Conservation (phyloP, 1,140 invertebrate species). For the Anastrepha obliqua region DNA sequence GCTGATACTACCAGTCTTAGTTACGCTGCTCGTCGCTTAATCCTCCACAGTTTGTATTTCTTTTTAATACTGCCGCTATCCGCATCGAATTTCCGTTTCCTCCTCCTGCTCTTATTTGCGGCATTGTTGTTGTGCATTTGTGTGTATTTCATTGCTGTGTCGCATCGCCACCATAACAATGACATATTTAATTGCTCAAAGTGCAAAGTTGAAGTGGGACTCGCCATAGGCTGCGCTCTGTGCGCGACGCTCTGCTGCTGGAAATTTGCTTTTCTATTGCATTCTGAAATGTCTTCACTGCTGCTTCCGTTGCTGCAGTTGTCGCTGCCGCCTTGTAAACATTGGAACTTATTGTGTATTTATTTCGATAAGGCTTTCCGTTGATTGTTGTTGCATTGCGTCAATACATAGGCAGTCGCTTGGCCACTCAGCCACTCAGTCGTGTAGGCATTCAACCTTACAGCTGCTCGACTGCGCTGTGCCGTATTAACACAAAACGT, state of each 20-base stretch:
- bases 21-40: not conserved
- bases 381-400: conserved; percentile 28
- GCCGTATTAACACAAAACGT: conserved; percentile 7
- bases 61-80: not conserved
- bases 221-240: not conserved
- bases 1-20: not conserved
- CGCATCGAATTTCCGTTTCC: not conserved
- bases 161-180: conserved; percentile 37
- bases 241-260: not conserved
- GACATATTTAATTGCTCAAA: conserved; percentile 53
- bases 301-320: not conserved
- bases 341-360: conserved; percentile 50
- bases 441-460: not conserved
- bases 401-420: not conserved
- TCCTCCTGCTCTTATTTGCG: not conserved
- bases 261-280: not conserved
- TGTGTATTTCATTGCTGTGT: not conserved
- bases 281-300: conserved; percentile 5
- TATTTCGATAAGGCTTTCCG: conserved; percentile 44
- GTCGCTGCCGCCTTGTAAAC: not conserved
- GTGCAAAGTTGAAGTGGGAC: conserved; percentile 52
- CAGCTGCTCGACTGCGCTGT: not conserved
- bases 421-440: not conserved
- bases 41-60: too few relatives aligned
- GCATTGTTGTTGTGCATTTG: not conserved